Conservation (phyloP, 2,113 vertebrate genomes). For the Hypanus sabinus region DNA sequence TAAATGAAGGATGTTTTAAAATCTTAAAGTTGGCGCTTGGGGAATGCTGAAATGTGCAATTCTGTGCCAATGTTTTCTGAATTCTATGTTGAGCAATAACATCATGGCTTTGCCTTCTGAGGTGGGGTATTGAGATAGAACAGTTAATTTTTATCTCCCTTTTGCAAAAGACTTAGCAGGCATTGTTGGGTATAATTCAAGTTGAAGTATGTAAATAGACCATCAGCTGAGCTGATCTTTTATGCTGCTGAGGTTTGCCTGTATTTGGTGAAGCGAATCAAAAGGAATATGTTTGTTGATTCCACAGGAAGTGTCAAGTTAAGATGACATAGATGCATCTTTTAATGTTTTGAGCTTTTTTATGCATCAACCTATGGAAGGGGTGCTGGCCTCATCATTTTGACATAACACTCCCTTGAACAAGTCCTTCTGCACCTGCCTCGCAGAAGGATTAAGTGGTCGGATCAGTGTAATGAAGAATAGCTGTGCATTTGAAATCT, state of each 20-base stretch:
- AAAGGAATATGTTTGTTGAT: not conserved
- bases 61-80: not conserved
- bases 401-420: not conserved
- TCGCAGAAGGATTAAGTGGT: not conserved
- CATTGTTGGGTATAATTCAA: not conserved
- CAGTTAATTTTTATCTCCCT: too few species aligned
- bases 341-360: not conserved
- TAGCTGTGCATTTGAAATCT: not conserved
- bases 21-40: not conserved
- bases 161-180: not conserved
- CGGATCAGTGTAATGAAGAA: not conserved
- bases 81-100: not conserved
- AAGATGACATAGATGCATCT: not conserved
- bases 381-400: not conserved
- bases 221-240: not conserved
- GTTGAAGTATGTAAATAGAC: not conserved
- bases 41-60: conserved; percentile 6
- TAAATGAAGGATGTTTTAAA: conserved; percentile 28
- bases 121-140: not conserved
- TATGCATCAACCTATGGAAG: not conserved
- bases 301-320: not conserved
- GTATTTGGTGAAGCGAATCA: not conserved
- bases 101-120: not conserved
- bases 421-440: not conserved
- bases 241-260: not conserved